phyloP scores from a whole-genome alignment of 2,113 vertebrate species.

The Haemorhous mexicanus region DNA sequence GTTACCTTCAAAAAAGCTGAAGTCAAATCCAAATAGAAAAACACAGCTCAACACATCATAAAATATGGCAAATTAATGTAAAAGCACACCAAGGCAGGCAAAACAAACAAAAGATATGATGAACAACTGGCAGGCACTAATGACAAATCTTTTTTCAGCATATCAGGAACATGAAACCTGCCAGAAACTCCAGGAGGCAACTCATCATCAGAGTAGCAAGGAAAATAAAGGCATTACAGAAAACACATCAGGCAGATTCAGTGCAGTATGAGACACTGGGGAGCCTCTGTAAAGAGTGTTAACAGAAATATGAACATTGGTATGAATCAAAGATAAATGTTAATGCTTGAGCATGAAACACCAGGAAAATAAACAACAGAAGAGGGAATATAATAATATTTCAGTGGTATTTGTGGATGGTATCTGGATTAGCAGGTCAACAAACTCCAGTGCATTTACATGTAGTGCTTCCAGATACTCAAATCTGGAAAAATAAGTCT shows the following conservation, averaged over 20 bases:
- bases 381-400: neutral
- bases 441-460: neutral
- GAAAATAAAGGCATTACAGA: neutral
- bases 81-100: neutral
- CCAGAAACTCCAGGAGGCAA: slow-evolving; percentile 12
- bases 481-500: neutral
- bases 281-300: neutral
- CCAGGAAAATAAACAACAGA: neutral
- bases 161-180: neutral
- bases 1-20: neutral
- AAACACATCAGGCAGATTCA: neutral
- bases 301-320: neutral
- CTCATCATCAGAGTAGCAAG: neutral
- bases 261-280: accelerated
- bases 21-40: neutral
- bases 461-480: neutral
- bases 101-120: slow-evolving; percentile 3
- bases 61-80: neutral
- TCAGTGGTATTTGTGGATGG: neutral
- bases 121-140: neutral
- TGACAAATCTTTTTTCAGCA: neutral
- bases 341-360: neutral
- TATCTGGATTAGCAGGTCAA: neutral
- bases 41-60: neutral
- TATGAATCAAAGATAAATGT: neutral